Evolutionary conservation across 2,113 vertebrate genomes (phyloP), one percentile per base, ranked within the genome.

Genomic region (Eulacestoma nigropectus): DNA sequence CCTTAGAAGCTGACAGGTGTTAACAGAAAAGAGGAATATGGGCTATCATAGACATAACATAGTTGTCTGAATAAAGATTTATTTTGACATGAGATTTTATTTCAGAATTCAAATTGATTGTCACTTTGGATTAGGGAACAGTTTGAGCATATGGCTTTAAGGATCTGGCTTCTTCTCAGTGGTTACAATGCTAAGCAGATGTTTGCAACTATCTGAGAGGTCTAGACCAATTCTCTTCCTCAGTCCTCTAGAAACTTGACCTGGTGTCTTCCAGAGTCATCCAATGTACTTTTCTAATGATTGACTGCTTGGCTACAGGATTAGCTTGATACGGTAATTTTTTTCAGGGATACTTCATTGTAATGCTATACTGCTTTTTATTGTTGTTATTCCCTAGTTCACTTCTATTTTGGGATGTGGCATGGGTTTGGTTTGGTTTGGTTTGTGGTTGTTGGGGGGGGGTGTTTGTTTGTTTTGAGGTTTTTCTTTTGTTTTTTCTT

Each of bases 81-180:
- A 33, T 90, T 95, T 89, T 96, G 88, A 95, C 67, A 26, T 32
- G 33, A 55, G 39, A 29, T 53, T 72, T n/a, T 78, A 77, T 84
- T 41, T 69, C 26, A 29, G 67, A 52, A 69, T 90, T 83, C 4
- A 3, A 53, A 59, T 63, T 94, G 87, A 86, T 94, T 96, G 78
- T 94, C 92, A 96, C 27, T 77, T 96, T 92, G 76, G 92, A 94
- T 88, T 92, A 92, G 47, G 52, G 49, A 77, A 78, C 80, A 74
- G 35, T 70, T 70, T 84, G 82, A 96, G 55, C 95, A 72, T 95
- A 89, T 90, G 93, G 87, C 89, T 57, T 65, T 76, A 83, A 79
- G 50, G 87, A 73, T 94, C 75, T 93, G 78, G 47, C 72, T 72
- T 90, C 59, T 19, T 95, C n/a, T 85, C 17, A 21, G 46, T 73